phyloP scores from a whole-genome alignment of 92 coral and sea anemone species.

The Porites lobata region DNA sequence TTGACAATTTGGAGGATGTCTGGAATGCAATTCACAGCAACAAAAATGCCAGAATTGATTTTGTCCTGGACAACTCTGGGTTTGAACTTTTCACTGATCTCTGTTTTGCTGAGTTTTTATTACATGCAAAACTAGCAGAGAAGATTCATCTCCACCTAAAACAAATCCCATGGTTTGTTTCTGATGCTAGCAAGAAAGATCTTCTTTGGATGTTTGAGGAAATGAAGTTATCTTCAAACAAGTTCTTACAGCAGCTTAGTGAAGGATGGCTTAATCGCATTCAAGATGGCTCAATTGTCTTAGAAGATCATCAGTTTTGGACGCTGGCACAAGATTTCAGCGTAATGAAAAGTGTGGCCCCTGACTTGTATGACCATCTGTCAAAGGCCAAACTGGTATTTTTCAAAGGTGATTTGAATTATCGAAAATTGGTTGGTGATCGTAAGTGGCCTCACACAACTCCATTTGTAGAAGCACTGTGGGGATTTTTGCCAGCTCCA shows the following conservation, averaged over 20 bases:
- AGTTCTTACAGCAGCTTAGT: constrained; percentile 76
- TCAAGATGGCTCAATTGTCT: constrained; percentile 81
- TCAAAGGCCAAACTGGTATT: constrained; percentile 85
- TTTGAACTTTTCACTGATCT: constrained; percentile 97
- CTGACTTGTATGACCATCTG: constrained; percentile 84
- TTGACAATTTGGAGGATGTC: constrained; percentile 74
- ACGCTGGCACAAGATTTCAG: constrained; percentile 90
- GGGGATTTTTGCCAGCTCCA: constrained; percentile 96
- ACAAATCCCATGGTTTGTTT: constrained; percentile 98
- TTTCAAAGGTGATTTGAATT: constrained; percentile 97
- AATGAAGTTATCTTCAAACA: constrained; percentile 73
- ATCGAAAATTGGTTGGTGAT: constrained; percentile 97
- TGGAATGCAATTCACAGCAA: constrained; percentile 72
- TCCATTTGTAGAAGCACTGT: constrained; percentile 82
- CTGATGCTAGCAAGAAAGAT: constrained; percentile 87
- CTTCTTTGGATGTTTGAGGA: constrained; percentile 79
- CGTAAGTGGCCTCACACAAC: constrained; percentile 95
- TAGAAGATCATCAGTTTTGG: constrained; percentile 85
- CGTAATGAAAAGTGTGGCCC: constrained; percentile 71
- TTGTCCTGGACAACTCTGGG: constrained; percentile 97
- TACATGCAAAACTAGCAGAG: constrained; percentile 78
- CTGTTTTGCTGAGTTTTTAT: constrained; percentile 91
- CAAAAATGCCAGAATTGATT: constrained; percentile 82
- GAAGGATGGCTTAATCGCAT: constrained; percentile 80
- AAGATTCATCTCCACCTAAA: constrained; percentile 86